Base-by-base conservation (phyloP, 2,888 invertebrate genomes). In the Erebia palarica region DNA sequence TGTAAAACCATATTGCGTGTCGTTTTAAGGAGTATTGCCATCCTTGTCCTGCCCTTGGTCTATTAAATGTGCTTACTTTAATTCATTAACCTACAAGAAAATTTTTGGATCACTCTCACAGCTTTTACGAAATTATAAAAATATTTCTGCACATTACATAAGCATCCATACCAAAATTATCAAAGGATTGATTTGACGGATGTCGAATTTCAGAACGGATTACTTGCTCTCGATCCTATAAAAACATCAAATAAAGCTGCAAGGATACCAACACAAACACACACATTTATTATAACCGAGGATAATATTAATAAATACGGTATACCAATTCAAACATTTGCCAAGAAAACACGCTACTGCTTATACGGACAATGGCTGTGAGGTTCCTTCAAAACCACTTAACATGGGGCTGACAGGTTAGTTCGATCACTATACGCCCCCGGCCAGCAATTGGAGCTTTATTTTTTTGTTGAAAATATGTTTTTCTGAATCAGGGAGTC, bases 391-490 rank as follows among this genome's bases (percentile, higher is more conserved):
- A 85, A 91, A 91, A 90, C 88, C 91, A 90, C 92, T 92, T 92
- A 93, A 93, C 93, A 90, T 92, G 93, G 93, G 92, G 84, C 90
- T 93, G 93, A 93, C 93, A 93, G 93, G 92, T 92, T 91, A 90
- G 90, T 92, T 92, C 91, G 90, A 90, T 91, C 89, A 91, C 90
- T 90, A 90, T 88, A 86, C 86, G 84, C 86, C 91, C 85, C 82
- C 84, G 80, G 91, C 91, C 79, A 84, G 84, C 87, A 87, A 90
- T 90, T 87, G 84, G 86, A 83, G 83, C 81, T 82, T 81, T 87
- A 88, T 89, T 88, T 88, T 53, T 89, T 91, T 88, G 88, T 77
- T 84, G 83, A 82, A 82, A 82, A 82, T 83, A 80, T 86, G 83
- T 88, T 88, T 86, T 86, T 86, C 80, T 81, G 78, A 81, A 82